Evolutionary conservation across 2,888 invertebrate species (phyloP).

Genomic region (Pristionchus japonicus): DNA sequence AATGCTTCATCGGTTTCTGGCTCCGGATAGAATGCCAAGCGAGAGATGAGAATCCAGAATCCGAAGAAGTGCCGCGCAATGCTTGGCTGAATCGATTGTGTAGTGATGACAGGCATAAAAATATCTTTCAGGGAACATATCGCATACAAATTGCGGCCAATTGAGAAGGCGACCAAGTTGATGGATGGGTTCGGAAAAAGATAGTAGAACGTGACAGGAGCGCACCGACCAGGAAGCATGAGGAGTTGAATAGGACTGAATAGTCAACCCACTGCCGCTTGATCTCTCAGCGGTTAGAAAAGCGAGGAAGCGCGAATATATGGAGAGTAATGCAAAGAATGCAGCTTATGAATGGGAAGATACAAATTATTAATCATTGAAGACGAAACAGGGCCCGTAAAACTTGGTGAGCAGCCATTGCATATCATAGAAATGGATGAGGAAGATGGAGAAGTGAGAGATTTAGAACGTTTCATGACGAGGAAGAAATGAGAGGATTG

Average conservation of each 20-base stretch:
- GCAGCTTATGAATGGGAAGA: background rate
- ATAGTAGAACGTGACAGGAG: background rate
- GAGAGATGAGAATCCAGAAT: no score
- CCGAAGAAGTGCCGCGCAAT: no score
- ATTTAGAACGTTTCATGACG: background rate
- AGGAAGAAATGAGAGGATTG: background rate
- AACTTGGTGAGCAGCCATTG: background rate
- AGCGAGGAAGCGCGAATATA: background rate
- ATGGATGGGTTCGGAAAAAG: slow-evolving; percentile 1
- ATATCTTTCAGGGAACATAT: no score
- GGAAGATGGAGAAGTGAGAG: background rate
- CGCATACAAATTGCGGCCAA: background rate
- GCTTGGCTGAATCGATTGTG: no score
- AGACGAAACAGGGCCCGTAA: background rate
- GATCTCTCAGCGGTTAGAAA: background rate
- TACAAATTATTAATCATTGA: background rate
- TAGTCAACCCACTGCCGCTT: background rate
- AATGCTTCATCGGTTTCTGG: no score
- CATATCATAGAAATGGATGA: background rate
- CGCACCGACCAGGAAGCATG: background rate
- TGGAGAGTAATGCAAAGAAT: background rate
- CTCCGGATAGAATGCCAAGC: no score
- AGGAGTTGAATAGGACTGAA: no score
- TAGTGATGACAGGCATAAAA: no score
- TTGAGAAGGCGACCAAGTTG: background rate